A percentile compares a stretch with the other conserved stretches of the same genome.
Evolutionary conservation across 1,140 invertebrate species (phyloP).

Genomic region (Aphaenogaster floridana): DNA sequence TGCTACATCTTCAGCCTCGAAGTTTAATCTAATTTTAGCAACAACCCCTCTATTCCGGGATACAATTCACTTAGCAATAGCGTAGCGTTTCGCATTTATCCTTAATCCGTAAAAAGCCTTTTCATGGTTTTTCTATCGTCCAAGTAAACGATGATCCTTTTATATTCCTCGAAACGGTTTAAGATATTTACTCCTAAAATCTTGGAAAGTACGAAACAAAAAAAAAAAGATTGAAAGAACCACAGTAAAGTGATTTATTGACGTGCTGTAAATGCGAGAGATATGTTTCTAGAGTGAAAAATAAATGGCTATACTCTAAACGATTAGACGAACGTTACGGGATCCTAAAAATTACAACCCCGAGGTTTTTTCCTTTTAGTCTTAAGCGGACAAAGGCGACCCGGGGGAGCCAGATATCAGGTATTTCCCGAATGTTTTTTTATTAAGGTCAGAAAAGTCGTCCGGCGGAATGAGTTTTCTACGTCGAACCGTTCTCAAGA

Average conservation of each 20-base stretch:
- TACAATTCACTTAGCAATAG: not conserved
- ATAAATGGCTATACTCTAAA: not conserved
- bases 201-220: not conserved
- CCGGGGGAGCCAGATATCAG: not conserved
- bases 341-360: not conserved
- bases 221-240: not conserved
- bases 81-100: not conserved
- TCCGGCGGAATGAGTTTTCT: constrained; percentile 29
- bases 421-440: constrained; percentile 24
- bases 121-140: not conserved
- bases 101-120: not conserved
- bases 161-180: not conserved
- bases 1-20: not conserved
- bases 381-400: not conserved
- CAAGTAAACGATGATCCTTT: not conserved
- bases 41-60: too few species aligned
- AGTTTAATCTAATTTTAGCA: constrained; percentile 35
- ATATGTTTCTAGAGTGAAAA: not conserved
- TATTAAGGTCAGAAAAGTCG: constrained; percentile 36
- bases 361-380: not conserved
- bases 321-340: not conserved
- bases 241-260: not conserved
- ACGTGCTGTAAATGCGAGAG: not conserved
- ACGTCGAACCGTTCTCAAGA: constrained; percentile 21
- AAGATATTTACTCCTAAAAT: not conserved